phyloP scores from a whole-genome alignment of 1,140 invertebrate genomes.

The Aporrectodea caliginosa region DNA sequence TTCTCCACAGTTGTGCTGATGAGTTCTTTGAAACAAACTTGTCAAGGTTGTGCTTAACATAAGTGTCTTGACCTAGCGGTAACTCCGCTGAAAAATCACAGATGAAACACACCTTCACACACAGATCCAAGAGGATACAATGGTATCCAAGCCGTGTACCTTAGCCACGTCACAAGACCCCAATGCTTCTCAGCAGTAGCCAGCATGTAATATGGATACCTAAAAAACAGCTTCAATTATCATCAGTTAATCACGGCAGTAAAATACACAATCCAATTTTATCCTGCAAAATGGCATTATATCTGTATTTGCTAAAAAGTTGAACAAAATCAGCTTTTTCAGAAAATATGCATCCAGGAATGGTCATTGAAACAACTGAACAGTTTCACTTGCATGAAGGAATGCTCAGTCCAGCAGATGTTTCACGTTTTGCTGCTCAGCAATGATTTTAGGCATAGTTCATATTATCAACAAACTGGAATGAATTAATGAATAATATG shows the following conservation, averaged over 20 bases:
- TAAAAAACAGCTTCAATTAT: constrained; percentile 50
- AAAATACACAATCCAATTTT: not conserved
- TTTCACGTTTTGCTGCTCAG: too few relatives aligned
- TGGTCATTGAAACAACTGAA: not conserved
- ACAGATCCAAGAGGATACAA: constrained; percentile 84
- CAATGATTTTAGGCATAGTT: too few relatives aligned
- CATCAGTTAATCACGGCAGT: not conserved
- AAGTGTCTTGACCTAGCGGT: too few relatives aligned
- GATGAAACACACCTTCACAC: constrained; percentile 73
- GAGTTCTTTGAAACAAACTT: too few relatives aligned
- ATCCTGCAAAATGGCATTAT: not conserved
- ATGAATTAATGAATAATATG: too few relatives aligned
- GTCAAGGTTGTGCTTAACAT: too few relatives aligned
- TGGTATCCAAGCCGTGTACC: constrained; percentile 88
- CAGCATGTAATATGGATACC: constrained; percentile 87
- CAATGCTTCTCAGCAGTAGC: constrained; percentile 72
- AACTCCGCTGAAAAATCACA: too few relatives aligned
- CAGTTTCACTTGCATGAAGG: not conserved
- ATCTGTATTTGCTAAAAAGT: not conserved
- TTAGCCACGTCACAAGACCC: constrained; percentile 78
- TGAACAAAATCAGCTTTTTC: not conserved
- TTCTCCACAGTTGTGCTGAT: too few relatives aligned
- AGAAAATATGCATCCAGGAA: not conserved
- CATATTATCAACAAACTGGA: too few relatives aligned
- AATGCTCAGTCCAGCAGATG: not conserved